Evolutionary conservation across 2,797 vertebrate species (phyloP).

Genomic region (Rallus crepitans): DNA sequence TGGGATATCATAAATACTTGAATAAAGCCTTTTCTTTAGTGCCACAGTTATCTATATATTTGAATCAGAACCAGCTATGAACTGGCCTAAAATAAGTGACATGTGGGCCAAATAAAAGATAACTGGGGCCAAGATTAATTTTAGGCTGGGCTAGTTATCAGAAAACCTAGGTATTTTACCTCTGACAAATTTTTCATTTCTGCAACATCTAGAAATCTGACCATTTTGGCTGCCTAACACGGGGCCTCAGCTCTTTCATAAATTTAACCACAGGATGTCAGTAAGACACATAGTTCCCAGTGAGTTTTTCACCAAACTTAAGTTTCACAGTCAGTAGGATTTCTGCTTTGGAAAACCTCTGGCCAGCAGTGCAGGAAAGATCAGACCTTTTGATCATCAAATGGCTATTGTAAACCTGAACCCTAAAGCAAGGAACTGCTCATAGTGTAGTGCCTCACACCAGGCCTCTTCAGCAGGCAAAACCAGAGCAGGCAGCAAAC

Average conservation of each 20-base stretch:
- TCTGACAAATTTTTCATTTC: neutral
- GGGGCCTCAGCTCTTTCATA: neutral
- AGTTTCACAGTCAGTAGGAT: neutral
- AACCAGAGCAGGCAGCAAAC: neutral
- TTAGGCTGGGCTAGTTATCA: neutral
- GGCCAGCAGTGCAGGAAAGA: neutral
- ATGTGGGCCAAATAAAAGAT: neutral
- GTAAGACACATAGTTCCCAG: neutral
- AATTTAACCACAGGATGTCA: neutral
- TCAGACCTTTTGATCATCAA: neutral
- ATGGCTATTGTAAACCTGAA: neutral
- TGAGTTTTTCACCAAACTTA: neutral
- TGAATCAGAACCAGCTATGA: neutral
- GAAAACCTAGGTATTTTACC: neutral
- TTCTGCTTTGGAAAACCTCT: neutral
- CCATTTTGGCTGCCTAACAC: neutral
- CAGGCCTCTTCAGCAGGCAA: neutral
- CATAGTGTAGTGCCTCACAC: neutral
- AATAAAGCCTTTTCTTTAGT: neutral
- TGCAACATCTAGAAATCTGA: neutral
- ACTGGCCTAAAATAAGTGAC: neutral
- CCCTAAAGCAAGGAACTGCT: neutral
- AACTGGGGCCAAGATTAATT: neutral
- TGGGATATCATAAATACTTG: neutral
- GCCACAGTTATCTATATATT: neutral